These are phyloP conservation scores for Eupithecia inturbata DNA, from an alignment of 2,888 invertebrate genomes.

Conservation along the genomic window DNA sequence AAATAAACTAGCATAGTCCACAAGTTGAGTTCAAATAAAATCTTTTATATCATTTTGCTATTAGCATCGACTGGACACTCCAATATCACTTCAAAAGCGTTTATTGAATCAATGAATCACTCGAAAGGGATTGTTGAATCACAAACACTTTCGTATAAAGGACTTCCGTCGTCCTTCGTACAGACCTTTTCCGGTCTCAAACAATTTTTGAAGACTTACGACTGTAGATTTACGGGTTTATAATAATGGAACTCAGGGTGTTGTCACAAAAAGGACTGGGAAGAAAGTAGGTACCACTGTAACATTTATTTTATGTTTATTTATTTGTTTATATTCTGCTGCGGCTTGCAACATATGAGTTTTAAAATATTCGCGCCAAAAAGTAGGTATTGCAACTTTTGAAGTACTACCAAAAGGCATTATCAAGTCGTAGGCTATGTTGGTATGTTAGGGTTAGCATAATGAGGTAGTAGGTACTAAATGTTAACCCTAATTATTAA, in stretches of 20 bases:
- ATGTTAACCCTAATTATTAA: too few relatives aligned
- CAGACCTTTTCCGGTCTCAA: slow-evolving; percentile 40
- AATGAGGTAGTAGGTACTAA: too few relatives aligned
- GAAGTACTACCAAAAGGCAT: neutral
- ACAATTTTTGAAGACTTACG: slow-evolving; percentile 18
- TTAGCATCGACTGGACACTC: slow-evolving; percentile 23
- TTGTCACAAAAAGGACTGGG: neutral
- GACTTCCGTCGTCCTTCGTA: slow-evolving; percentile 47
- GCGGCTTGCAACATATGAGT: neutral
- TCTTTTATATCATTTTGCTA: neutral
- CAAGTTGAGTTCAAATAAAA: neutral
- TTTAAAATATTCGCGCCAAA: neutral
- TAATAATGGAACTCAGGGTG: neutral
- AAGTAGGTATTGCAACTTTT: neutral
- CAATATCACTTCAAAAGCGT: slow-evolving; percentile 22
- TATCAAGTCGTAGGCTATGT: too few relatives aligned
- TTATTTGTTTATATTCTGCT: neutral
- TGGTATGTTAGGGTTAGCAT: too few relatives aligned
- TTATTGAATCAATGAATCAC: slow-evolving; percentile 26
- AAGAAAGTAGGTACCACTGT: neutral
- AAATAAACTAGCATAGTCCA: neutral
- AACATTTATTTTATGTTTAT: neutral
- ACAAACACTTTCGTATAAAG: slow-evolving; percentile 44
- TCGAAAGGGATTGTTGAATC: slow-evolving; percentile 26
- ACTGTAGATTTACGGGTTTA: neutral